Evolutionary conservation across 2,113 vertebrate species (phyloP), one percentile per base, ranked within the genome.

Genomic region (Cygnus atratus): DNA sequence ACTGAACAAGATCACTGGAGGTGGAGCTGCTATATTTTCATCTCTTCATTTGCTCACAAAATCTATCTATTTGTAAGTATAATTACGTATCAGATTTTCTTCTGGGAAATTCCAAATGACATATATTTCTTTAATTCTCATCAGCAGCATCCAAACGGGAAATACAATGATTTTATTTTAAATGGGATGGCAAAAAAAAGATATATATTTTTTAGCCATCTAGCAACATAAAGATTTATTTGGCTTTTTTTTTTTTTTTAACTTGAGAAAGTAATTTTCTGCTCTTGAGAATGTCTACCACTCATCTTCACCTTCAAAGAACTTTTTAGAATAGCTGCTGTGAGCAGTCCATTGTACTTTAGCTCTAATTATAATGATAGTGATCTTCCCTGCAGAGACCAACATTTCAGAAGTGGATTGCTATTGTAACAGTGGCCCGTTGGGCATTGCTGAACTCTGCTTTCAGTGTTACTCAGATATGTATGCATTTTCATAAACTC

Each of bases 321-420:
- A 87, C 70, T 87, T 91, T 75, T 93, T 81, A 82, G 79, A 93
- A 85, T n/a, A 93, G 81, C 58, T 95, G 13, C 89, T 87, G 21
- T 68, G 77, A 91, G 74, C 78, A 91, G 94, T 52, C 81, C 84
- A 92, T 85, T 95, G 93, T 91, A 92, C 70, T 31, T 35, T 16
- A 92, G 67, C 54, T 94, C 89, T 92, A 95, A 97, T 97, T 94
- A 95, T 41, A 97, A 91, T 44, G 95, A 97, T 96, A 95, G 80
- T 41, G 74, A 96, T 97, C 96, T 96, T 94, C 93, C 87, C 89
- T 93, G 84, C 78, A 95, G 89, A 96, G 93, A 73, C 81, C 89
- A 89, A 83, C 91, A 93, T 68, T 93, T 88, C 81, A 96, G 84
- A 89, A 85, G 81, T n/a, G 71, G 58, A 73, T 92, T 91, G 68